These are phyloP conservation scores for Mylabris phalerata DNA, from an alignment of 1,140 invertebrate species.

Conservation along the genomic window DNA sequence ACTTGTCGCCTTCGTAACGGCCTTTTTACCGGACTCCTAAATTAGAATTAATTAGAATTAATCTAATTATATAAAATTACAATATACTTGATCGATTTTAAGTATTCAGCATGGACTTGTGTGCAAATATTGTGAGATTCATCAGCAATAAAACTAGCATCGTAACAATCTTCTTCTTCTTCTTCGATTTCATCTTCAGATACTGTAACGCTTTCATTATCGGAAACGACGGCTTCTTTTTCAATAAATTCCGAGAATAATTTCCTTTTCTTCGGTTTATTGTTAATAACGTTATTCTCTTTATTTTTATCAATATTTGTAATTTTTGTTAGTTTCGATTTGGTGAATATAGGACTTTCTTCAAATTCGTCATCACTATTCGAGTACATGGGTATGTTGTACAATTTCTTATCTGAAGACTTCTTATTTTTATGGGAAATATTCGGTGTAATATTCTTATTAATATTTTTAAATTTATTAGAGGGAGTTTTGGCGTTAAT, in stretches of 20 bases:
- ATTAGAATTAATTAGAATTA: not conserved
- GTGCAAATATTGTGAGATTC: conserved; percentile 25
- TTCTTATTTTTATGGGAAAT: not conserved
- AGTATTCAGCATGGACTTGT: conserved; percentile 33
- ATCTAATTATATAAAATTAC: not conserved
- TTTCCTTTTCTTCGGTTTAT: not conserved
- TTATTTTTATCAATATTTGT: not conserved
- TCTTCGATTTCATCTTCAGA: conserved; percentile 31
- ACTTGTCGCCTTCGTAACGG: not conserved
- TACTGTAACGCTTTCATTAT: conserved; percentile 21
- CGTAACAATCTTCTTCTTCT: conserved; percentile 26
- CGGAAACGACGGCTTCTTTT: conserved; percentile 30
- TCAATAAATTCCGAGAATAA: conserved; percentile 27
- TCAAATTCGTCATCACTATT: conserved; percentile 29
- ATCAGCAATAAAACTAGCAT: conserved; percentile 38
- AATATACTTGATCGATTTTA: conserved; percentile 32
- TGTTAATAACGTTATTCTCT: not conserved
- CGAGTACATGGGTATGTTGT: not conserved
- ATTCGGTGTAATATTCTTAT: not conserved
- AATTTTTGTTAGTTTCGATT: not conserved
- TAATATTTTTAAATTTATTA: not conserved
- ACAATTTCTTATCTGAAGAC: not conserved
- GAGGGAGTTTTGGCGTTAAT: not conserved
- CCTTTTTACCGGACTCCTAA: conserved; percentile 20
- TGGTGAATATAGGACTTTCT: conserved; percentile 8